Conservation (phyloP, 2,113 vertebrate genomes). For the Pseudorhombus dupliciocellatus region DNA sequence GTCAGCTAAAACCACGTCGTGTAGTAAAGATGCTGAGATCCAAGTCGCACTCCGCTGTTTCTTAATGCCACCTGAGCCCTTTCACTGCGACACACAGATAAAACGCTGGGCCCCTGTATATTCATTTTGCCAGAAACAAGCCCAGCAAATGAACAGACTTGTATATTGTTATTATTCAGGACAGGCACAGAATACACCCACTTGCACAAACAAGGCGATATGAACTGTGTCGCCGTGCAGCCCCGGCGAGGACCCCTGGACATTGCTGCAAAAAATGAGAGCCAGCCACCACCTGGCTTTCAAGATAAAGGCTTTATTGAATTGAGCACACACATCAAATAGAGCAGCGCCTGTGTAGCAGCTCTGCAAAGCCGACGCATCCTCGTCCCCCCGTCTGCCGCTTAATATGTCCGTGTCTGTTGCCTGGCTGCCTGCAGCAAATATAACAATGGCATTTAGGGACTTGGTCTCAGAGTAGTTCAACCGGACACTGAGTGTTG, state of each 20-base stretch:
- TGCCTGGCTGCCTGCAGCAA: conserved; percentile 51
- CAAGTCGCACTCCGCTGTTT: conserved; percentile 57
- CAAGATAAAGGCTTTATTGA: conserved; percentile 75
- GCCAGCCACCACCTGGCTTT: conserved; percentile 66
- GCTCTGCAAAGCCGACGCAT: conserved; percentile 61
- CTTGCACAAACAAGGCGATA: conserved; percentile 75
- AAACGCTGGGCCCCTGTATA: conserved; percentile 37
- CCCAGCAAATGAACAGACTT: conserved; percentile 72
- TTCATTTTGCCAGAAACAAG: conserved; percentile 67
- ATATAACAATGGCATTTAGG: conserved; percentile 52
- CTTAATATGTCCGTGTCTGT: conserved; percentile 48
- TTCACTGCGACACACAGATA: conserved; percentile 57
- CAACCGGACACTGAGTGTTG: conserved; percentile 39
- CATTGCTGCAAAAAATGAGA: conserved; percentile 54
- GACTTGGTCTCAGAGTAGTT: conserved; percentile 53
- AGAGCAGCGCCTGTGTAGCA: conserved; percentile 48
- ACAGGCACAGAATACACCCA: conserved; percentile 71
- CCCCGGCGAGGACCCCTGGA: conserved; percentile 54
- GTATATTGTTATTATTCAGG: conserved; percentile 78
- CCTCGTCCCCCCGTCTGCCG: conserved; percentile 46
- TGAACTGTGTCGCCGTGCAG: conserved; percentile 56
- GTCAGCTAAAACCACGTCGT: conserved; percentile 57
- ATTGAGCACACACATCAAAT: conserved; percentile 67
- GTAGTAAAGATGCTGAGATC: conserved; percentile 53
- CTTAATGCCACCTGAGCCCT: conserved; percentile 65